Evolutionary conservation across 2,888 invertebrate genomes (phyloP), one percentile per base, ranked within the genome.

Genomic region (Eristalis tenax): DNA sequence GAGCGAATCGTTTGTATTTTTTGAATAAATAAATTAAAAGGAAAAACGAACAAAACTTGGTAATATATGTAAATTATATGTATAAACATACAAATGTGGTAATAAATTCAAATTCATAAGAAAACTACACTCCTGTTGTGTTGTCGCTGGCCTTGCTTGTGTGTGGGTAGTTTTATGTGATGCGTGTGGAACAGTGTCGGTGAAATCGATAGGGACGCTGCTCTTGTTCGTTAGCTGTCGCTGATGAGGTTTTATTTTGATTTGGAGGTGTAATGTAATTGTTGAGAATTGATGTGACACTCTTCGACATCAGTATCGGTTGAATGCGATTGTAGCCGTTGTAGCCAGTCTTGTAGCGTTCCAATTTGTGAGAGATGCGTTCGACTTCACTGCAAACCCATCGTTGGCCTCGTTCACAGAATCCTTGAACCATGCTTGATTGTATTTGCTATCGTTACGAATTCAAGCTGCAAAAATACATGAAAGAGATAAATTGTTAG

Each of bases 241-340:
- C 80, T 6, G 6, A 81, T 77, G 6, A 73, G 15, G 74, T 57
- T 81, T 50, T 82, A 28, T 80, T 80, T 59, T 89, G 89, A 81
- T 89, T 90, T 35, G 88, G 89, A 0, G 80, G 71, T 1, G 91
- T 90, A 81, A 91, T 82, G 0, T 92, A 91, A 90, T 92, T 92
- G 80, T 92, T 92, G 0, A 92, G 88, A 91, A 92, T 92, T 63
- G 92, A 91, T 5, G 91, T 90, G 18, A 92, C 92, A 88, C 92
- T 92, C 68, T 91, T 91, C 56, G 92, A 91, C 4, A 92, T 88
- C 0, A 92, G 89, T 28, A 91, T 90, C 3, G 93, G 91, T 64
- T 92, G 91, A 65, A 92, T 92, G 3, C 93, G 92, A 89, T 92
- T 92, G 65, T 92, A 92, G 18, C 92, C 92, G 79, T 91, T 91